Evolutionary conservation across 1,140 invertebrate genomes (phyloP).

Genomic region (Scaptomyza hsui): DNA sequence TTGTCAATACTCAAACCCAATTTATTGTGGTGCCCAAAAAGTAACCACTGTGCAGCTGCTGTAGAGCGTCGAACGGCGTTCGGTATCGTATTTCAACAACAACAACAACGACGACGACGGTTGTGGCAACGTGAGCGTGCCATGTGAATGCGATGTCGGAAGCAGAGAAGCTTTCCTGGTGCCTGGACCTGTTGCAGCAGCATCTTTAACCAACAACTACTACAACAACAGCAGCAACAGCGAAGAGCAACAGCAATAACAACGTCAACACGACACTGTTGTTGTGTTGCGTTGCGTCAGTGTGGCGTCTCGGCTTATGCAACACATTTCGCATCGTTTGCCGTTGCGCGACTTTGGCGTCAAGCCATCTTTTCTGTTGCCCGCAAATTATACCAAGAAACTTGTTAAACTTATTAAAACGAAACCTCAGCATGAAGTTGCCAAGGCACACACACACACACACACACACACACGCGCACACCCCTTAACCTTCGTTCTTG

Average conservation of each 20-base stretch:
- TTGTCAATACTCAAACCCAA: too few relatives aligned
- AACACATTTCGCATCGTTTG: constrained; percentile 35
- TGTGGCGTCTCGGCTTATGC: constrained; percentile 22
- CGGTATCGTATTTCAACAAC: constrained; percentile 38
- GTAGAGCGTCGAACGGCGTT: neutral
- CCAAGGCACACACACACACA: constrained; percentile 63
- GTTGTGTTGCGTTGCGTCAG: constrained; percentile 2
- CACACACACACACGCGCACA: constrained; percentile 27
- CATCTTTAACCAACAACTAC: neutral
- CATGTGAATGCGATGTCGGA: constrained; percentile 18
- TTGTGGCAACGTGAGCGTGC: constrained; percentile 28
- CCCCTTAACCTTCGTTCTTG: neutral
- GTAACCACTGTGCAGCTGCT: constrained; percentile 8
- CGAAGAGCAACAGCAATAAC: neutral
- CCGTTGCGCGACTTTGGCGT: constrained; percentile 28
- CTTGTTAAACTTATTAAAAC: constrained; percentile 83
- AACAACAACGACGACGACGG: neutral
- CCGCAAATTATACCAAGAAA: constrained; percentile 82
- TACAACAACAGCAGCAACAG: neutral
- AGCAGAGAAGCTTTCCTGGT: neutral
- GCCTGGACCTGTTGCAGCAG: constrained; percentile 41
- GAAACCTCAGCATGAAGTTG: constrained; percentile 78
- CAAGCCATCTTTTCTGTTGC: constrained; percentile 36
- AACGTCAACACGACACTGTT: neutral
- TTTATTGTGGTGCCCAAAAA: too few relatives aligned